Percentiles rank a stretch among this genome's conserved stretches.
Conservation (phyloP, 2,888 invertebrate genomes). For the Apotomis capreana region DNA sequence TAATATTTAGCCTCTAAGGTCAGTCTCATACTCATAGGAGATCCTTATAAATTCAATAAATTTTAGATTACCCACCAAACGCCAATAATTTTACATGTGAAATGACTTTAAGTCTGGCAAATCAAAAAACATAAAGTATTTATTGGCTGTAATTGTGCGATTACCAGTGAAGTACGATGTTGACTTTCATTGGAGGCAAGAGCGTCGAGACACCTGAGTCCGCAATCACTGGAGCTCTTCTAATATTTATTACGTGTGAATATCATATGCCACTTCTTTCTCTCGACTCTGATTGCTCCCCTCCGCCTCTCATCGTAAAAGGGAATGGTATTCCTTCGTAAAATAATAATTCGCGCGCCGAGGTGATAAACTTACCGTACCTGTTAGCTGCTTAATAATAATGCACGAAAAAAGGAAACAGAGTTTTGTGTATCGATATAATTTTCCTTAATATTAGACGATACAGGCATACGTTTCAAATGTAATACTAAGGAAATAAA, state of each 20-base stretch:
- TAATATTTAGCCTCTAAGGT: background rate
- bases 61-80: background rate
- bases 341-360: slow-evolving; percentile 36
- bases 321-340: slow-evolving; percentile 39
- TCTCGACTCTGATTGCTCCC: slow-evolving; percentile 65
- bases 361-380: slow-evolving; percentile 35
- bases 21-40: background rate
- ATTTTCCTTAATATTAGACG: background rate
- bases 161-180: slow-evolving; percentile 57
- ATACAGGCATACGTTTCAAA: background rate
- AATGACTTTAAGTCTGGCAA: background rate
- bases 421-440: background rate
- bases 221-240: slow-evolving; percentile 80
- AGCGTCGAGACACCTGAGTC: slow-evolving; percentile 68
- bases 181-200: slow-evolving; percentile 53
- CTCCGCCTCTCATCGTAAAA: slow-evolving; percentile 53
- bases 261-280: slow-evolving; percentile 74
- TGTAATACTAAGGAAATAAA: background rate
- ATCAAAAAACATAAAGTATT: slow-evolving; percentile 2
- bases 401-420: slow-evolving; percentile 27
- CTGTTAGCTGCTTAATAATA: slow-evolving; percentile 34
- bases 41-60: background rate
- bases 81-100: background rate
- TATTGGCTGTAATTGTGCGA: slow-evolving; percentile 52
- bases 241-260: slow-evolving; percentile 83